Percentiles rank a stretch among this genome's conserved stretches.
Evolutionary conservation across 2,113 vertebrate genomes (phyloP).

Genomic region (Orcinus orca): DNA sequence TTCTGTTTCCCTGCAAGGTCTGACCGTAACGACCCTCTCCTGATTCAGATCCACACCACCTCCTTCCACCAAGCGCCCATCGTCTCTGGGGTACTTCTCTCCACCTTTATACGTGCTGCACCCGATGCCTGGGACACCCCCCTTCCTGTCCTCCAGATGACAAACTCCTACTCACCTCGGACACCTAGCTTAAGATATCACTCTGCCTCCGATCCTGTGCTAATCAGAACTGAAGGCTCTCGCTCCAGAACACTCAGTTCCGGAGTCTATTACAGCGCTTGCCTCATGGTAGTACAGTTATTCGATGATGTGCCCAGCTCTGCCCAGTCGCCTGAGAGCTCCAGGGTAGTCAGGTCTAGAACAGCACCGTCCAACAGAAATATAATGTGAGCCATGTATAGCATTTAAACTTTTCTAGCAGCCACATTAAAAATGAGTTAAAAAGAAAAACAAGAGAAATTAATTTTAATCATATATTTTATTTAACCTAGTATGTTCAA

Average conservation of each 20-base stretch:
- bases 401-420: background rate
- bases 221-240: background rate
- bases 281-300: background rate
- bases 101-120: background rate
- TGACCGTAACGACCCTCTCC: background rate
- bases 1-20: background rate
- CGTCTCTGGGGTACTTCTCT: background rate
- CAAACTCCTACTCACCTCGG: background rate
- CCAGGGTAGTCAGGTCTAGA: background rate
- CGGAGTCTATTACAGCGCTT: background rate
- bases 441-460: background rate
- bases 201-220: background rate
- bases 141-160: background rate
- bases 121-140: background rate
- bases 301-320: background rate
- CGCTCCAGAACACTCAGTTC: background rate
- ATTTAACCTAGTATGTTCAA: background rate
- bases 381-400: background rate
- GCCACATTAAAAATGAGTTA: background rate
- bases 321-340: background rate
- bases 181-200: background rate
- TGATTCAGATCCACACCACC: rapidly evolving
- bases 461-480: background rate
- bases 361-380: background rate
- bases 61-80: background rate